A percentile compares a stretch with the other conserved stretches of the same genome.
phyloP scores from a whole-genome alignment of 2,797 vertebrate species.

The Tiaroga cobitis region DNA sequence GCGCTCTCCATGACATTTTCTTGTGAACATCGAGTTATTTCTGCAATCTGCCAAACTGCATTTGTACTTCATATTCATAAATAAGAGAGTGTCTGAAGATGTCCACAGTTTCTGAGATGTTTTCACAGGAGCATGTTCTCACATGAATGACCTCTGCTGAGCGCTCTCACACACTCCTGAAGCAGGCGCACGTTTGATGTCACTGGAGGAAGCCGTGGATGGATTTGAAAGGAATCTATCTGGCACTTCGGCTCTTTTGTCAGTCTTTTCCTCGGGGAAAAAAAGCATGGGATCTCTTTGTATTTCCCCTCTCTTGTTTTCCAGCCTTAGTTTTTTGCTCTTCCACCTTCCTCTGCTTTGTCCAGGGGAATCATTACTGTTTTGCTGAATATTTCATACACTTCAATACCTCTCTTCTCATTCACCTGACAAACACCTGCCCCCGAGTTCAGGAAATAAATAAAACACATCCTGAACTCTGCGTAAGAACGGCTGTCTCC shows the following conservation, averaged over 20 bases:
- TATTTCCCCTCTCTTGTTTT: constrained; percentile 56
- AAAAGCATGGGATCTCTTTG: constrained; percentile 43
- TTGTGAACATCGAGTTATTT: not conserved
- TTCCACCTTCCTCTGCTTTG: constrained; percentile 53
- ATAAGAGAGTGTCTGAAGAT: constrained; percentile 55
- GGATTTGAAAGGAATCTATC: constrained; percentile 60
- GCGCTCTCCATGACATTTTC: not conserved
- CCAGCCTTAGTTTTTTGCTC: constrained; percentile 51
- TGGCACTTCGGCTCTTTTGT: constrained; percentile 61
- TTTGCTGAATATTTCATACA: constrained; percentile 68
- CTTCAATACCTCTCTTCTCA: constrained; percentile 60
- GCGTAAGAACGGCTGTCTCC: constrained; percentile 34
- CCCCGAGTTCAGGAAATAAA: constrained; percentile 64
- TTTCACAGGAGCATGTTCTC: too few species aligned
- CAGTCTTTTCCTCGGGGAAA: constrained; percentile 50
- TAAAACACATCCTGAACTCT: constrained; percentile 59
- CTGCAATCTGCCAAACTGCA: constrained; percentile 37
- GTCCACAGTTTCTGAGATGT: constrained; percentile 45
- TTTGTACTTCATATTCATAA: constrained; percentile 45
- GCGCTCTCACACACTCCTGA: constrained; percentile 51
- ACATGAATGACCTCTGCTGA: constrained; percentile 55
- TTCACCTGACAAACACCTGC: constrained; percentile 58
- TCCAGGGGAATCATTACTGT: constrained; percentile 65
- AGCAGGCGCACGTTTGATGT: constrained; percentile 56
- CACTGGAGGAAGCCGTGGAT: constrained; percentile 56